Percentiles rank a stretch among this genome's conserved stretches.
phyloP scores from a whole-genome alignment of 92 coral and sea anemone genomes.

The Palythoa caribaeorum region DNA sequence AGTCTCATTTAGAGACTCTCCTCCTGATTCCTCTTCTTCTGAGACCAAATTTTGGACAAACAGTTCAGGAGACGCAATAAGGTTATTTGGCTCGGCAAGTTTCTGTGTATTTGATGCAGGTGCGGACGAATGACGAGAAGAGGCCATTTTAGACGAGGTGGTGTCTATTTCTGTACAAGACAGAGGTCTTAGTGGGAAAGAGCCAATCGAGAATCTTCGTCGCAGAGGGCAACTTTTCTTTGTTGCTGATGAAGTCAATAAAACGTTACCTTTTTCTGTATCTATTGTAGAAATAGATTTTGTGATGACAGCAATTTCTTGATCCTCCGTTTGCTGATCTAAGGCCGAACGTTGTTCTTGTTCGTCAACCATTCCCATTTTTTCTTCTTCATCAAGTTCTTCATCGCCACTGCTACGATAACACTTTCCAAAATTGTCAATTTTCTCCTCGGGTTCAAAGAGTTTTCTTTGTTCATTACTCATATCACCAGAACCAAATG shows the following conservation, averaged over 20 bases:
- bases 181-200: not conserved
- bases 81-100: no score
- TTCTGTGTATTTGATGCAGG: no score
- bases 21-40: not conserved
- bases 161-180: not conserved
- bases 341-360: not conserved
- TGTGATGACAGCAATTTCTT: not conserved
- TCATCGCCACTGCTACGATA: no score
- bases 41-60: not conserved
- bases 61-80: not conserved
- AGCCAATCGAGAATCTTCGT: not conserved
- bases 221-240: not conserved
- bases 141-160: not conserved
- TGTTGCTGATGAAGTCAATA: not conserved
- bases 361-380: not conserved
- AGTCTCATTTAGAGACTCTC: not conserved
- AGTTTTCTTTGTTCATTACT: not conserved
- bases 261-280: not conserved
- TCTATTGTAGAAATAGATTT: no score
- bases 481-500: not conserved
- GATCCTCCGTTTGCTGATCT: not conserved
- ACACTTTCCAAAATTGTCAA: not conserved
- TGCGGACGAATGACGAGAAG: not conserved
- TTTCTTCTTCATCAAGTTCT: not conserved
- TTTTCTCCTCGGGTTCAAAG: not conserved